Evolutionary conservation across 2,888 invertebrate species (phyloP), one percentile per base, ranked within the genome.

Genomic region (Parnassius orleans): DNA sequence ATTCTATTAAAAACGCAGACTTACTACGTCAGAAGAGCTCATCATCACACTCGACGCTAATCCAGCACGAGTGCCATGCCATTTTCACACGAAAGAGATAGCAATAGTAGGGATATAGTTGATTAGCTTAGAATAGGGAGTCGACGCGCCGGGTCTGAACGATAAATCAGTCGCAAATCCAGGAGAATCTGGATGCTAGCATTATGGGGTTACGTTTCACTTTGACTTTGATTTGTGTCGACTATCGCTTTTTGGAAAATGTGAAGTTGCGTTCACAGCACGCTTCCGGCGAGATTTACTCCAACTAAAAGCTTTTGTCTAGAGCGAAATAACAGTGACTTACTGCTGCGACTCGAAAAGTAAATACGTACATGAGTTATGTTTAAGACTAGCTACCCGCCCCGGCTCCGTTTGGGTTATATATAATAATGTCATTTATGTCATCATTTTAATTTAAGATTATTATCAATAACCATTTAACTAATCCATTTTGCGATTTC

Each of bases 81-180:
- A 42, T 41, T 11, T 57, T 5, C 33, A 9, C 14, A 24, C 1
- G 51, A 47, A 47, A 53, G 52, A 61, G 51, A 46, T 33, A 44
- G 41, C 33, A n/a, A 15, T 41, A 48, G 24, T 24, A 24, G 52
- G 10, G 10, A 11, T 50, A 7, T 46, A 51, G 51, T 50, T 56
- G 56, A 61, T 61, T 61, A 61, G 61, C 41, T 42, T 46, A 42
- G 41, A 24, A 46, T 44, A 46, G 61, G 41, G 47, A 58, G 19
- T 43, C 33, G 19, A 12, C 15, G 42, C 41, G 14, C 19, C 43
- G 50, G 11, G 12, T 43, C 33, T 46, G 12, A 12, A 11, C 46
- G 59, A 67, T 68, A 66, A 67, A 68, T 66, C 66, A 65, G 60
- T 59, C 50, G 60, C 58, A 69, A 68, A 68, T 68, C 69, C 67